Base-by-base conservation (phyloP, 2,797 vertebrate genomes). In the Brachyrhaphis roseni region DNA sequence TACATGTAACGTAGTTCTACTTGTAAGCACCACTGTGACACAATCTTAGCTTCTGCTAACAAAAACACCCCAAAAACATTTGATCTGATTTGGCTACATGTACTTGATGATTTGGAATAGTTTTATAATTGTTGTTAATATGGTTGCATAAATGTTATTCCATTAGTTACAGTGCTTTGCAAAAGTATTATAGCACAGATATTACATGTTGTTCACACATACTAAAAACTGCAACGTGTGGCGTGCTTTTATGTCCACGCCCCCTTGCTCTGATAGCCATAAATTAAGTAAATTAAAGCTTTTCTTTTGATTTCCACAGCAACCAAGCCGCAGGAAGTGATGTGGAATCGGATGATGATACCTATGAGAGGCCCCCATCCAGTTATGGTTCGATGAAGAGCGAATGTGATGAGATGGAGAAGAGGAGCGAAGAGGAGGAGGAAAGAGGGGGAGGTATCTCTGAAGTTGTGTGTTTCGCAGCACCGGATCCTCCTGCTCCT, bases 301-400 rank as follows among this genome's bases (percentile, higher is more conserved):
- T 34, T 46, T 36, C 10, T 68, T 28, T 74, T 28, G 64, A 8
- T 31, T 28, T 31, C n/a, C 41, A 26, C 11, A 70, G 55, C 43
- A 34, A 12, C 57, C n/a, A 59, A 46, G 6, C 41, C 8, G 18
- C 1, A 5, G 34, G 46, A 16, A 81, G 77, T 0, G 78, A 82
- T 0, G 81, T 78, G 1, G 77, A 85, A 28, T 53, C 51, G 51
- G 57, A 86, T 47, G n/a, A 23, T 76, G 74, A 55, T 1, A 91
- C 83, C 55, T 47, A 26, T 53, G 41, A 12, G 59, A 92, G 93
- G 62, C 94, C 96, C 1, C 89, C 95, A 1, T 94, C 93, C 76
- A 96, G 96, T 84, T 96, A 96, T 78, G 95, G 95, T n/a, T 96
- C 95, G 2, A 96, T 96, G 96, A 93, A 83, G 53, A 96, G 94